Evolutionary conservation across 2,113 vertebrate genomes (phyloP), one percentile per base, ranked within the genome.

Genomic region (Gasterosteus aculeatus): DNA sequence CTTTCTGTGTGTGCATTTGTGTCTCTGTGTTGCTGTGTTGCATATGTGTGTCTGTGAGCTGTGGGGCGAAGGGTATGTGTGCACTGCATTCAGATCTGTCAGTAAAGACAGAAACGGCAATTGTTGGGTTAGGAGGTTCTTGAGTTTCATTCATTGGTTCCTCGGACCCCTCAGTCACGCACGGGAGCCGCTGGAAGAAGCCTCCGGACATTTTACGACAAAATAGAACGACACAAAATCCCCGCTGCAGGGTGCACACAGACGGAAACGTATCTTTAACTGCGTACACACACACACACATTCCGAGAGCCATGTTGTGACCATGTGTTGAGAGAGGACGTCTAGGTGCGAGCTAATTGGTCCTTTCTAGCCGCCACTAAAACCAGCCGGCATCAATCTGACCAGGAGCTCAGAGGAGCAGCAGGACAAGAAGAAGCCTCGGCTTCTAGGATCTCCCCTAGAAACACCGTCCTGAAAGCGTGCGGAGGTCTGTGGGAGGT

Each of bases 31-130:
- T 78, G 51, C 58, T 38, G 79, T 38, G 53, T 60, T 75, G 75
- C 62, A 11, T 49, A 33, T 56, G 53, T 61, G 47, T 58, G 57
- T 63, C 79, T 49, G 63, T n/a, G 53, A 87, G 86, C 67, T 76
- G 72, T 80, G 78, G 58, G 57, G 86, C 84, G 77, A 75, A 78
- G 69, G 35, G 51, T 9, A 2, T 49, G 41, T 84, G 92, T 90
- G 85, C 59, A 29, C 83, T 67, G 89, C 83, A 92, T 91, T 90
- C 87, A 89, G 71, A 92, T 90, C 58, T 67, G 77, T 69, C 77
- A 77, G 59, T 77, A 56, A 88, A 49, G 54, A 42, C 77, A 81
- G 72, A 87, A 72, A 86, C 29, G 7, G 53, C 62, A 54, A 64
- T 77, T 66, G 66, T 58, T 77, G 56, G 11, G 72, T 75, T 60